These are phyloP conservation scores for Tanytarsus gracilentus DNA, from an alignment of 2,888 invertebrate genomes.

Conservation along the genomic window DNA sequence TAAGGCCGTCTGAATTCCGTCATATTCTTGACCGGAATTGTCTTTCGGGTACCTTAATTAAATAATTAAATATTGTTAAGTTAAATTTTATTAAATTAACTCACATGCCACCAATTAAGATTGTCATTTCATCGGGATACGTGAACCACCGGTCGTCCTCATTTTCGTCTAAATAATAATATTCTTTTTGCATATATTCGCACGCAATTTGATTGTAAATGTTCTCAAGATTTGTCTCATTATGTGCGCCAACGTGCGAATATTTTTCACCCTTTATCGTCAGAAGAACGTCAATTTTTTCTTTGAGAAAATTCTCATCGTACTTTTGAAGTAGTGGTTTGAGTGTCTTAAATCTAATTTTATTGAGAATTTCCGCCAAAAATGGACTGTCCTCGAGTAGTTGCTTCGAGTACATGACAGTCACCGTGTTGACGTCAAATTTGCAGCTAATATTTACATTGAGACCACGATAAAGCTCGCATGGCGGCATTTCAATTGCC, in stretches of 20 bases:
- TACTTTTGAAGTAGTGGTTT: too few relatives aligned
- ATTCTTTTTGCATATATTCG: constrained; percentile 52
- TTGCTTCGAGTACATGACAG: neutral
- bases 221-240: constrained; percentile 28
- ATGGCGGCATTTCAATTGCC: constrained; percentile 55
- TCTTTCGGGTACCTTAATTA: constrained; percentile 52
- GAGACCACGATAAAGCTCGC: constrained; percentile 44
- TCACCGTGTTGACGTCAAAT: constrained; percentile 57
- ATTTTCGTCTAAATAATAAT: constrained; percentile 39
- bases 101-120: constrained; percentile 39
- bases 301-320: too few relatives aligned
- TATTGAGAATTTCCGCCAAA: too few relatives aligned
- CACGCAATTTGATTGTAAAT: constrained; percentile 48
- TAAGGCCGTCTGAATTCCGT: constrained; percentile 45
- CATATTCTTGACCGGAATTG: constrained; percentile 50
- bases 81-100: neutral
- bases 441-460: constrained; percentile 46
- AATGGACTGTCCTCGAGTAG: neutral
- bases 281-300: too few relatives aligned
- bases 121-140: constrained; percentile 35
- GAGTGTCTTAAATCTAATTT: too few relatives aligned
- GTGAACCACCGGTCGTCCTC: constrained; percentile 40
- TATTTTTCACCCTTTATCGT: too few relatives aligned
- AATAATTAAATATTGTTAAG: constrained; percentile 43
- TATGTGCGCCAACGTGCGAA: too few relatives aligned